A percentile compares a stretch with the other conserved stretches of the same genome.
These are phyloP conservation scores for Ctena decussata DNA, from an alignment of 2,888 invertebrate genomes.

Conservation along the genomic window DNA sequence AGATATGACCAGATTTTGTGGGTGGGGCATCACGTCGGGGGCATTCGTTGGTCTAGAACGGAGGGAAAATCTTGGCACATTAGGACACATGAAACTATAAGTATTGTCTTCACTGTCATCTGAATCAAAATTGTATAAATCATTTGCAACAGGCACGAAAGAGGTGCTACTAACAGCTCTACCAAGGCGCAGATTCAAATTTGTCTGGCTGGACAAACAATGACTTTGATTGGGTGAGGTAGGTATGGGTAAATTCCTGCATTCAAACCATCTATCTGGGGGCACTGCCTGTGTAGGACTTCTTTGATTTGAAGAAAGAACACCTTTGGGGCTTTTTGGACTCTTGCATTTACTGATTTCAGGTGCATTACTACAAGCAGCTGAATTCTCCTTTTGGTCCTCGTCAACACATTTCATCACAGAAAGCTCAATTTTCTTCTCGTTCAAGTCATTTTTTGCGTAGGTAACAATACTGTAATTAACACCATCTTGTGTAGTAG, in stretches of 20 bases:
- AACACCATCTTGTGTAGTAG: slow-evolving; percentile 20
- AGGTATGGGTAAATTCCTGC: slow-evolving; percentile 46
- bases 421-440: slow-evolving; percentile 6
- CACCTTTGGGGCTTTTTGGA: slow-evolving; percentile 61
- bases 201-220: background rate
- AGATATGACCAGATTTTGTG: slow-evolving; percentile 65
- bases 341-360: slow-evolving; percentile 53
- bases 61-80: slow-evolving; percentile 58
- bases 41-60: slow-evolving; percentile 47
- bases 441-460: slow-evolving; percentile 28
- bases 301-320: slow-evolving; percentile 60
- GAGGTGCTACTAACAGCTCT: slow-evolving; percentile 48
- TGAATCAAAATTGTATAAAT: slow-evolving; percentile 66
- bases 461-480: slow-evolving; percentile 2
- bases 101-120: slow-evolving; percentile 66
- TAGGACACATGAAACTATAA: slow-evolving; percentile 65
- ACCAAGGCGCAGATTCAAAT: slow-evolving; percentile 22
- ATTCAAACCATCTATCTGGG: slow-evolving; percentile 59
- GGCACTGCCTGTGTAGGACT: slow-evolving; percentile 53
- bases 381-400: slow-evolving; percentile 63
- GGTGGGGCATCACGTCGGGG: slow-evolving; percentile 52
- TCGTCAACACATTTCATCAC: slow-evolving; percentile 36
- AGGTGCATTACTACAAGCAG: slow-evolving; percentile 8
- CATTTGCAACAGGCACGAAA: slow-evolving; percentile 51
- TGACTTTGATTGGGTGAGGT: slow-evolving; percentile 50